Percentiles rank a stretch among this genome's conserved stretches.
Evolutionary conservation across 1,140 invertebrate genomes (phyloP).

Genomic region (Papilio machaon): DNA sequence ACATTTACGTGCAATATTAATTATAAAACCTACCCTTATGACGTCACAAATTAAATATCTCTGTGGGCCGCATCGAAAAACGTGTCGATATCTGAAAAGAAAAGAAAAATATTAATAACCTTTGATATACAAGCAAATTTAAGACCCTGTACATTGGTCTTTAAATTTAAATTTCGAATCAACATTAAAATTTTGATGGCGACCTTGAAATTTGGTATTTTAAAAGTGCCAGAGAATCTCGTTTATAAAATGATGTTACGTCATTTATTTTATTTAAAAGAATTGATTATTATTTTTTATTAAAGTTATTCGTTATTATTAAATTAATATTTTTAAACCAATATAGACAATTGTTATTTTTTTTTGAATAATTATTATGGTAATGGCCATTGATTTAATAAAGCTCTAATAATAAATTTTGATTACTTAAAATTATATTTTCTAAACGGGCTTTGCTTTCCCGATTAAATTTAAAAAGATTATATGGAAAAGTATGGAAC

Average conservation of each 20-base stretch:
- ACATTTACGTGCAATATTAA: not conserved
- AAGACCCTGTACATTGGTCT: not conserved
- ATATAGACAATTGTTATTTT: too few species aligned
- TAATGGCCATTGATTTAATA: too few species aligned
- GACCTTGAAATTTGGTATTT: conserved; percentile 6
- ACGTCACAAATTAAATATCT: conserved; percentile 42
- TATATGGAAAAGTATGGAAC: conserved; percentile 4
- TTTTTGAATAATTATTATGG: too few species aligned
- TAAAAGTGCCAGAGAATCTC: not conserved
- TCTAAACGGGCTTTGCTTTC: not conserved
- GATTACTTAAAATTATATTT: not conserved
- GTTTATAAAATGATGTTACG: not conserved
- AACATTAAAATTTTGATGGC: not conserved
- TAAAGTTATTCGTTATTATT: not conserved
- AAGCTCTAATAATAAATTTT: not conserved
- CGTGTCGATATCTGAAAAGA: conserved; percentile 61
- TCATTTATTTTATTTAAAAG: not conserved
- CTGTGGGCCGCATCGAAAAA: conserved; percentile 58
- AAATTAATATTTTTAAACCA: too few species aligned
- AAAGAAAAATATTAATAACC: conserved; percentile 45
- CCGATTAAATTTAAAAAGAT: not conserved
- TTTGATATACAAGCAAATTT: not conserved
- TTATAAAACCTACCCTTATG: conserved; percentile 54
- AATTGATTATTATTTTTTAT: not conserved
- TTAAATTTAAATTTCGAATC: not conserved